Percentiles rank a stretch among this genome's conserved stretches.
These are phyloP conservation scores for Tragelaphus scriptus DNA, from an alignment of 2,113 vertebrate species.

Conservation along the genomic window DNA sequence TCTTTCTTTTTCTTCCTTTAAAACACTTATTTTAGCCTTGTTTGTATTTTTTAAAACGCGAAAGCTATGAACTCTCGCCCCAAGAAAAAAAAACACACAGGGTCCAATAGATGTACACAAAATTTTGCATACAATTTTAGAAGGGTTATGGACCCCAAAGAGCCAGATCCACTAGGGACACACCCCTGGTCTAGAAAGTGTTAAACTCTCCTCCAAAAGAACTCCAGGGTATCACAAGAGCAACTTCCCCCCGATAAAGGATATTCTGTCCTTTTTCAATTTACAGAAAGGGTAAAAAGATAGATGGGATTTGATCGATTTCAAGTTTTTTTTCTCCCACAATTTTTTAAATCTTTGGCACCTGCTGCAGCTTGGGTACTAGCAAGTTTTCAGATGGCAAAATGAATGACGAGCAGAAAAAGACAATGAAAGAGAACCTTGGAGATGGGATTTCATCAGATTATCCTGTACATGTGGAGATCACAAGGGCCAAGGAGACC, in stretches of 20 bases:
- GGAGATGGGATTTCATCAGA: neutral
- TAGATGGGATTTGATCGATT: neutral
- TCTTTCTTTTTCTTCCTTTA: neutral
- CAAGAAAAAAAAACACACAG: neutral
- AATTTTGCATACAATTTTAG: neutral
- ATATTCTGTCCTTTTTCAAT: constrained; percentile 40
- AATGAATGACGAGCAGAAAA: constrained; percentile 9
- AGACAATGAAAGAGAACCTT: neutral
- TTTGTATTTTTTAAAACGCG: neutral
- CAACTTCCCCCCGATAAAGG: neutral
- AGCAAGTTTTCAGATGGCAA: neutral
- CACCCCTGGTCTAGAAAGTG: neutral
- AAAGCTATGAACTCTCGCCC: neutral
- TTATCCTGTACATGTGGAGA: neutral
- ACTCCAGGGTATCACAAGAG: neutral
- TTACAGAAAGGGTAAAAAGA: neutral
- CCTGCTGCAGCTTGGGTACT: neutral
- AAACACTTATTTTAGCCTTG: neutral
- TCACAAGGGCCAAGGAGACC: neutral
- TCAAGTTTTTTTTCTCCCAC: neutral
- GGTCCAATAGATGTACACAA: neutral
- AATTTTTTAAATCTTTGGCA: constrained; percentile 32
- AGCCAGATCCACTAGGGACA: neutral
- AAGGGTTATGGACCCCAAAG: neutral
- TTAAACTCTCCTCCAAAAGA: neutral